Evolutionary conservation across 2,113 vertebrate species (phyloP), one percentile per base, ranked within the genome.

Genomic region (Microcebus tavaratra): DNA sequence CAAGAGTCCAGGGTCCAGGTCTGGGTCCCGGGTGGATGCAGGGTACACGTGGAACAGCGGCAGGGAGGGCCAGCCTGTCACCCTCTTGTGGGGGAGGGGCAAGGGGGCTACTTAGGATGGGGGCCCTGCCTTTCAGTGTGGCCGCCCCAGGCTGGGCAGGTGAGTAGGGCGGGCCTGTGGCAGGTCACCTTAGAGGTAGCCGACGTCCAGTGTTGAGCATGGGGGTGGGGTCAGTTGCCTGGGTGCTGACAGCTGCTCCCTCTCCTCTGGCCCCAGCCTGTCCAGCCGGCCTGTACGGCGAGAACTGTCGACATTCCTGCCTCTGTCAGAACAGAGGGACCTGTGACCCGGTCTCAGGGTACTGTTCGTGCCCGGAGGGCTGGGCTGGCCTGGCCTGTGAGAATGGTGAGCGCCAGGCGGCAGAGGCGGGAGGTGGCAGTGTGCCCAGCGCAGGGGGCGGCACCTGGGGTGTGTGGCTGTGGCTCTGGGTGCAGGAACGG

Each of bases 351-450:
- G 95, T 94, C 90, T 98, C 97, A 0, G 99, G 99, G 76, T 97
- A 42, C 75, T 99, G 99, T 1, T 29, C 92, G 0, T 99, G 99
- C 68, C 97, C 98, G 0, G 97, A 96, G 0, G 99, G 99, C 2
- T 99, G 99, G 99, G 98, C 88, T 0, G 99, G 99, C 48, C 90
- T 97, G 70, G 99, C 99, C 92, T 99, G 99, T 3, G 99, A 99
- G 97, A 98, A 97, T 63, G 99, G 99, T 99, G 97, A 99, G 98
- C 42, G 0, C 23, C 0, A 1, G 25, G 34, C 0, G 0, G 6
- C 45, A 4, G 11, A 17, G 31, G n/a, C 1, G 15, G 15, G 5
- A 1, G 1, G 8, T 6, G 17, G 1, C 39, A 29, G 0, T 1
- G n/a, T 48, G 84, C 10, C 14, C 8, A 2, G 21, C 36, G 0